Evolutionary conservation across 2,113 vertebrate genomes (phyloP).

Genomic region (Melanocharis versteri): DNA sequence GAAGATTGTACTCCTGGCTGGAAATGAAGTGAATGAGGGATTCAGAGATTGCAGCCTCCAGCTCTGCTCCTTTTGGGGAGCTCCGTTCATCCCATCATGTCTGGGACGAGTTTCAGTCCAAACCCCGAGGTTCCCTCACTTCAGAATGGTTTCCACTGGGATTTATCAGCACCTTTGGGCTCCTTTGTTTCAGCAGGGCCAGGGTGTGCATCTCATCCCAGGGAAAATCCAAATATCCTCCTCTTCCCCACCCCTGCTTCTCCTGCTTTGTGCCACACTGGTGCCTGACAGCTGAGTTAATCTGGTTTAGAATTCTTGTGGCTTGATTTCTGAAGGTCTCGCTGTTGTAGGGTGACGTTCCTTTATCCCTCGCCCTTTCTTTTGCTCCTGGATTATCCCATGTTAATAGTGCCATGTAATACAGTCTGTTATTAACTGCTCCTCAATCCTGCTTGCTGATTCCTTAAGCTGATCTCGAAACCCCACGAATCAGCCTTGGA

Average conservation of each 20-base stretch:
- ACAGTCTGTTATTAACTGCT: background rate
- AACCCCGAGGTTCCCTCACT: background rate
- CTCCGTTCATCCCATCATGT: fast-evolving
- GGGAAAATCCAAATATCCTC: background rate
- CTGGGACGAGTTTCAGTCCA: background rate
- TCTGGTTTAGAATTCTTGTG: background rate
- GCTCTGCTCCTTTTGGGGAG: background rate
- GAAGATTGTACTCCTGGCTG: background rate
- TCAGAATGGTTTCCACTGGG: background rate
- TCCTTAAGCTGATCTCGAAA: constrained; percentile 28
- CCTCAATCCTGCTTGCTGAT: background rate
- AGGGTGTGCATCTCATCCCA: background rate
- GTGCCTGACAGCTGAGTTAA: background rate
- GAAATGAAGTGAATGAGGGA: background rate
- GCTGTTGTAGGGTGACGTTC: background rate
- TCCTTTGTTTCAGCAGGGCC: background rate
- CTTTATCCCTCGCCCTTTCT: constrained; percentile 17
- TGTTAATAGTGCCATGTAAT: background rate
- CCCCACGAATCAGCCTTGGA: background rate
- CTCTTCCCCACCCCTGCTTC: background rate
- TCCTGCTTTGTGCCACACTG: background rate
- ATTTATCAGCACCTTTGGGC: background rate
- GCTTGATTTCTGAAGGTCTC: background rate
- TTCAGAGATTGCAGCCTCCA: background rate
- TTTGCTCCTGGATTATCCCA: constrained; percentile 37